phyloP scores from a whole-genome alignment of 37 sponge, comb jelly and placozoan species.

The Crambe crambe region DNA sequence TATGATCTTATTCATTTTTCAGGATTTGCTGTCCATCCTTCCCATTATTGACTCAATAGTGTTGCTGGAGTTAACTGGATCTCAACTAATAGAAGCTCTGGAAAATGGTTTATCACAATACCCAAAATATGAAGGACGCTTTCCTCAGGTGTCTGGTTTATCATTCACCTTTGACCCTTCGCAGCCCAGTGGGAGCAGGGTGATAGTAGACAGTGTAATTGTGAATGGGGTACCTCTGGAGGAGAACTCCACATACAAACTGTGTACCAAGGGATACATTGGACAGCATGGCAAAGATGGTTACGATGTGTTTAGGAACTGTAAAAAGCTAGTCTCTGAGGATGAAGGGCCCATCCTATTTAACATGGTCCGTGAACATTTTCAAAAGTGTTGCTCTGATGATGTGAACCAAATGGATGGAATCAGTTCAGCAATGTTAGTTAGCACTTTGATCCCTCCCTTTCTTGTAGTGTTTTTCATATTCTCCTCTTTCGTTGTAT shows the following conservation, averaged over 20 bases:
- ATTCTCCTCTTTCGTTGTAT: background rate
- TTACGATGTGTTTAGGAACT: conserved; percentile 57
- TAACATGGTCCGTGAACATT: conserved; percentile 5
- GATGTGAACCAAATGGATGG: background rate
- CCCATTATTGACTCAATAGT: conserved; percentile 51
- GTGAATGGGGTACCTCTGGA: conserved; percentile 46
- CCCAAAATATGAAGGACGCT: conserved; percentile 76
- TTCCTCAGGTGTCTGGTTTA: conserved; percentile 85
- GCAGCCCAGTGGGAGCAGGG: conserved; percentile 39
- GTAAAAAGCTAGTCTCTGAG: conserved; percentile 25
- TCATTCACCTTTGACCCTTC: conserved; percentile 73
- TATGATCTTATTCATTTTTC: no score
- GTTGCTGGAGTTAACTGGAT: conserved; percentile 49
- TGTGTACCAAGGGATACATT: conserved; percentile 81
- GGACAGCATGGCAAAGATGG: conserved; percentile 79
- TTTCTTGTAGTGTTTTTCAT: background rate
- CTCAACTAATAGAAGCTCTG: conserved; percentile 61
- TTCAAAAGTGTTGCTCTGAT: conserved; percentile 11
- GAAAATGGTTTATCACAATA: conserved; percentile 88
- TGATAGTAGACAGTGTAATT: conserved; percentile 42
- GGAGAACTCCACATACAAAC: conserved; percentile 43
- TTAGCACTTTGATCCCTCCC: no score
- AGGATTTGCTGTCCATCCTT: conserved; percentile 61
- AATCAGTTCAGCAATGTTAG: no score
- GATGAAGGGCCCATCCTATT: conserved; percentile 35